Percentiles rank a stretch among this genome's conserved stretches.
Conservation (phyloP, 2,888 invertebrate species). For the Brachyopa scutellaris region DNA sequence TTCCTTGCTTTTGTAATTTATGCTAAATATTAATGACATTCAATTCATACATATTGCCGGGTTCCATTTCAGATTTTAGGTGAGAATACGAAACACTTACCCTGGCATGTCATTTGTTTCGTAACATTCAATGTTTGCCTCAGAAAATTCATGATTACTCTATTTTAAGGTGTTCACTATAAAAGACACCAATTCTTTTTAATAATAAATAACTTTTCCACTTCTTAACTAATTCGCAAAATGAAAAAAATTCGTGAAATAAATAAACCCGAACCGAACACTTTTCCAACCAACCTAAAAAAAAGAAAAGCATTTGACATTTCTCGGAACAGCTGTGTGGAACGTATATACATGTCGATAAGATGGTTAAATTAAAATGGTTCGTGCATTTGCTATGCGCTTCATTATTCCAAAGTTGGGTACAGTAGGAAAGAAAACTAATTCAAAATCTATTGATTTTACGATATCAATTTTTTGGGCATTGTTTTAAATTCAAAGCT, state of each 20-base stretch:
- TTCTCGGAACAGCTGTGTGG: constrained; percentile 48
- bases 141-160: constrained; percentile 79
- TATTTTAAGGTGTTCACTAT: background rate
- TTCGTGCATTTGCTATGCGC: constrained; percentile 2
- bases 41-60: no score
- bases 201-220: background rate
- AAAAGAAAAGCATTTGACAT: constrained; percentile 37
- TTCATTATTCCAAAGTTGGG: background rate
- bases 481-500: no score
- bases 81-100: no score
- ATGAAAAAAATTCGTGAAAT: background rate
- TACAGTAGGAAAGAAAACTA: background rate
- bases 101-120: constrained; percentile 79
- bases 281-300: constrained; percentile 32
- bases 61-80: no score
- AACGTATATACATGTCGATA: constrained; percentile 3
- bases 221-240: background rate
- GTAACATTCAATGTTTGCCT: constrained; percentile 80
- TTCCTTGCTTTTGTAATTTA: no score
- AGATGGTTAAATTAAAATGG: background rate
- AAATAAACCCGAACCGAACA: background rate
- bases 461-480: no score
- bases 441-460: background rate
- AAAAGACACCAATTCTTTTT: background rate
- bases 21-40: no score